Base-by-base conservation (phyloP, 2,797 vertebrate species). In the Pterois miles region DNA sequence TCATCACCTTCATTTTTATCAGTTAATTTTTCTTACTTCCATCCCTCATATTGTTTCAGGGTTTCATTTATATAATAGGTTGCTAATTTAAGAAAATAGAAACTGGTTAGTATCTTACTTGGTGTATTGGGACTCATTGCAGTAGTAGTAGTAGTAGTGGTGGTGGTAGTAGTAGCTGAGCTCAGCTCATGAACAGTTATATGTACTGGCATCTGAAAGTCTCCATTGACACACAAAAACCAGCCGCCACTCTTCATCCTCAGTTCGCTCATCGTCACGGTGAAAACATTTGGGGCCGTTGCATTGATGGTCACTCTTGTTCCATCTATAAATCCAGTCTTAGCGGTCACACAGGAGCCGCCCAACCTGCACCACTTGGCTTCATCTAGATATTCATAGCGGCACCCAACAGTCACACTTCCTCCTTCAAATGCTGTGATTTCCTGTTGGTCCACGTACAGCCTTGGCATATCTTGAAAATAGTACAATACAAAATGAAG, bases 231-330 rank as follows among this genome's bases (percentile, higher is more conserved):
- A 27, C 80, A 90, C 63, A 8, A 84, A 38, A 85, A 88, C 85
- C 88, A 91, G 52, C 82, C 58, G 0, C 67, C 82, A 74, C 46
- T 83, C 8, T 83, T 7, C 25, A 8, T 48, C 16, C 2, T 78
- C 57, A 91, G 56, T 20, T 29, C 7, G 10, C 48, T 83, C 85
- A 91, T 76, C 4, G 80, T 86, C 43, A 89, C 80, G 27, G 2
- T 69, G 65, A 79, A 86, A 69, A 72, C 52, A 25, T 13, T 5
- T 0, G 6, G 5, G 0, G 22, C 27, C 20, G 20, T 57, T 11
- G 5, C 8, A 22, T 72, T 29, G 50, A 81, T 69, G 3, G 23
- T 71, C 57, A 86, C 62, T 4, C 1, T 7, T 65, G 65, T 52
- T n/a, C 57, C 66, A 68, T 67, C 4, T 12, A 79, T 57, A 1